phyloP scores from a whole-genome alignment of 2,113 vertebrate genomes.

The Melanerpes formicivorus region DNA sequence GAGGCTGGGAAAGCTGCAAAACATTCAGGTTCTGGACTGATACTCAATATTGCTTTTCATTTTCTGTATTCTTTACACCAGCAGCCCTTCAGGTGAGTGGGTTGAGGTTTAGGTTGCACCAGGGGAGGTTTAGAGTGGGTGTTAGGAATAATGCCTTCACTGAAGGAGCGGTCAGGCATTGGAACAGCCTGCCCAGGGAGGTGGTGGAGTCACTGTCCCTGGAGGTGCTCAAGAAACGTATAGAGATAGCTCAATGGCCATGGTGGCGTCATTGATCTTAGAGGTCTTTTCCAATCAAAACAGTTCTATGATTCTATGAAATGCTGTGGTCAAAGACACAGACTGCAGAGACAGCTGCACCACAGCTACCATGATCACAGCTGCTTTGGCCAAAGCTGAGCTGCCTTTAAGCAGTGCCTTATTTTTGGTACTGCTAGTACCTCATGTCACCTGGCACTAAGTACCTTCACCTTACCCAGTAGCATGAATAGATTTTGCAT shows the following conservation, averaged over 20 bases:
- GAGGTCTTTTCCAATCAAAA: too few species aligned
- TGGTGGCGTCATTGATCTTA: too few species aligned
- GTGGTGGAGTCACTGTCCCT: too few species aligned
- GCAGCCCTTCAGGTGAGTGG: neutral
- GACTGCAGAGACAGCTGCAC: neutral
- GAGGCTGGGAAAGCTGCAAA: neutral
- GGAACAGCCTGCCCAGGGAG: too few species aligned
- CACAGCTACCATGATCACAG: neutral
- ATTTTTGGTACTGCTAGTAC: neutral
- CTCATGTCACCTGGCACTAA: neutral
- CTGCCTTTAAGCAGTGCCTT: neutral
- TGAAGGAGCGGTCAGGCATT: too few species aligned
- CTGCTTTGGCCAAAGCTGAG: neutral
- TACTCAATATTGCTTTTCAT: neutral
- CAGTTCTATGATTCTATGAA: neutral
- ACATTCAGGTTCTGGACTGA: neutral
- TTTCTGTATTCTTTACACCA: fast-evolving
- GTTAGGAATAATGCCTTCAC: too few species aligned
- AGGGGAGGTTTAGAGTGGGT: too few species aligned
- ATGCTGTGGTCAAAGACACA: neutral
- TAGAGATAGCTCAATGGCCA: too few species aligned
- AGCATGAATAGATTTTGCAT: neutral
- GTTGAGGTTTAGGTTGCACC: neutral
- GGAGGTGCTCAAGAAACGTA: too few species aligned
- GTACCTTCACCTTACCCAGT: neutral